Evolutionary conservation across 2,797 vertebrate species (phyloP), one percentile per base, ranked within the genome.

Genomic region (Cossypha polioptera): DNA sequence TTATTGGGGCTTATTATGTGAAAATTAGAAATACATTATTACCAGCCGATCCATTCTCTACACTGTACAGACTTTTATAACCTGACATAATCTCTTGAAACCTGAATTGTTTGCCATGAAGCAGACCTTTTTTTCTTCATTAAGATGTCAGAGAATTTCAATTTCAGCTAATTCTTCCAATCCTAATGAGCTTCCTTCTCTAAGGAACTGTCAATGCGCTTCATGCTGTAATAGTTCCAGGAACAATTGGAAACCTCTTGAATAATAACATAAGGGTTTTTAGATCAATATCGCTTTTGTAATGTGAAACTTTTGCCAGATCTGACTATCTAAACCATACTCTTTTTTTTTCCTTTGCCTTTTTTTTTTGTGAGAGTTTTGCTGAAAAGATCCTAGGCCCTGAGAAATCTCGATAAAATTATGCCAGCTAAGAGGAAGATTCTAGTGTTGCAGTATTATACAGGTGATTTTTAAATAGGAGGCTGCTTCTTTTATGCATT

Each of bases 1-100:
- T 97, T 97, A 90, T 89, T 59, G 66, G 35, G 93, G 74, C 86
- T 96, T 97, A 96, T 97, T 97, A 97, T 88, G 91, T 97, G 96
- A 97, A 98, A 98, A 98, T 97, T 97, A 98, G 97, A 98, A 98
- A 97, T 97, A 97, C 89, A 96, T 98, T 97, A 96, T 96, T 98
- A 97, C 96, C 94, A 92, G 85, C 93, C 96, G 96, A 97, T 92
- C 95, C 91, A 95, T 97, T 97, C 90, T 93, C 96, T 97, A 94
- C 94, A 78, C 89, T 95, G 67, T 36, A 31, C 85, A 97, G 93
- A 92, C 96, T 96, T 97, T 97, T 98, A 97, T 92, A 96, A 96
- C 97, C 95, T 98, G 96, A 97, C 95, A 97, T 95, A 97, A 98
- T 97, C 94, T 96, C 96, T 97, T 97, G 97, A 97, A 97, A 97